Conservation (phyloP, 1,140 invertebrate genomes). For the Maconellicoccus hirsutus region DNA sequence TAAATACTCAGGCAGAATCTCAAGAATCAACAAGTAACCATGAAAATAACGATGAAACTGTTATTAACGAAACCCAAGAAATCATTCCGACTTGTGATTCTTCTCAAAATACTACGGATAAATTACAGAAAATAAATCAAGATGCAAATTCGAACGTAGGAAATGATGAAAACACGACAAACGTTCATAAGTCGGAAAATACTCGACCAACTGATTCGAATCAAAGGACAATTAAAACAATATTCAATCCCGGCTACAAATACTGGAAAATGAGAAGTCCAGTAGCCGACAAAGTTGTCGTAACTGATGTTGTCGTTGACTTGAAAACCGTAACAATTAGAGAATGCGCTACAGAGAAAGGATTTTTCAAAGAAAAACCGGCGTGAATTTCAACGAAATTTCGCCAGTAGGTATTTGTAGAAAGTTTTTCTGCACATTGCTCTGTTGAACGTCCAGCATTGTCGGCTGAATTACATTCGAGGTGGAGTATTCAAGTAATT, state of each 20-base stretch:
- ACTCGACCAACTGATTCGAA: background rate
- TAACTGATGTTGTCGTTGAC: slow-evolving; percentile 90
- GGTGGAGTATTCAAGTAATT: no score
- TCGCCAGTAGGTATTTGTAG: no score
- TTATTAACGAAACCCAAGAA: no score
- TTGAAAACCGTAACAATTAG: slow-evolving; percentile 84
- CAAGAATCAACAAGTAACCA: no score
- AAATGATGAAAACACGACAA: background rate
- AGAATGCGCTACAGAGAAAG: slow-evolving; percentile 84
- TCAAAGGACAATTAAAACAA: slow-evolving; percentile 33
- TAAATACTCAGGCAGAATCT: no score
- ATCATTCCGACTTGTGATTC: background rate
- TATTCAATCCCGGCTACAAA: slow-evolving; percentile 47
- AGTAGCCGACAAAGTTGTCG: slow-evolving; percentile 83
- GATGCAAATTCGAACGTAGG: background rate
- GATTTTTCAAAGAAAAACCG: slow-evolving; percentile 56
- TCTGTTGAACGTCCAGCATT: no score
- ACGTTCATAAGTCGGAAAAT: background rate
- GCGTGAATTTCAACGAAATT: no score
- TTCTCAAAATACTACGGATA: background rate
- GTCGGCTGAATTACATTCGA: no score
- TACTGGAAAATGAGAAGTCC: slow-evolving; percentile 77
- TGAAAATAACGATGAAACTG: no score
- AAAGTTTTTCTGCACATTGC: no score
- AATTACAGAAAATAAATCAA: background rate